Conservation (phyloP, 2,888 invertebrate species). For the Axea sp. region DNA sequence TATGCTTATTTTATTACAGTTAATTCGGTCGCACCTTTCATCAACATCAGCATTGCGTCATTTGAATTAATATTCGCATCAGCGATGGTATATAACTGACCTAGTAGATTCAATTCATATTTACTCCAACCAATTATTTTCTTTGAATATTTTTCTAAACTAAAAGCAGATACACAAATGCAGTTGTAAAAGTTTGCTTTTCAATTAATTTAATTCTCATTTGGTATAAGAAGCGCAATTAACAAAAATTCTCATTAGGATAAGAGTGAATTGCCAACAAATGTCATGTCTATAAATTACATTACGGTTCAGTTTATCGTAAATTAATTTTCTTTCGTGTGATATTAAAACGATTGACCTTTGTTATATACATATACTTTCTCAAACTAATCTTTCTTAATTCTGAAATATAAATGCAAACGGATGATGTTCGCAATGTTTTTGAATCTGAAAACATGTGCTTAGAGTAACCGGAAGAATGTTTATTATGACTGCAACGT, state of each 20-base stretch:
- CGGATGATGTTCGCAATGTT: too few species aligned
- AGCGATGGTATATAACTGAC: slow-evolving; percentile 14
- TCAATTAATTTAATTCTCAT: slow-evolving; percentile 5
- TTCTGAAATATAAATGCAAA: too few species aligned
- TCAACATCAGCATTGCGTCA: slow-evolving; percentile 36
- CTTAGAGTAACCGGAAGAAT: too few species aligned
- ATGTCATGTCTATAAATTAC: slow-evolving; percentile 1
- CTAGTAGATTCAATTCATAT: slow-evolving; percentile 34
- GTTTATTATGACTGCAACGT: too few species aligned
- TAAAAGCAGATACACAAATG: not conserved
- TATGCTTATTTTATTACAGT: too few species aligned
- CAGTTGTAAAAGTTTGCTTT: not conserved
- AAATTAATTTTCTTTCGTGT: too few species aligned
- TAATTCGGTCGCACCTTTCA: too few species aligned
- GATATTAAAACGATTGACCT: too few species aligned
- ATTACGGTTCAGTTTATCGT: too few species aligned
- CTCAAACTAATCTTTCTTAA: too few species aligned
- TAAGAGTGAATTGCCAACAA: not conserved
- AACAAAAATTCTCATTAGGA: slow-evolving; percentile 6
- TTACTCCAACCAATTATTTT: slow-evolving; percentile 23
- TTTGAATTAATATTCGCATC: slow-evolving; percentile 28
- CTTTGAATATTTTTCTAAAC: slow-evolving; percentile 1
- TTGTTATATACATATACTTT: too few species aligned
- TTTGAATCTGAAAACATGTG: too few species aligned
- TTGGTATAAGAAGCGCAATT: not conserved